Conservation (phyloP, 2,113 vertebrate genomes). For the Paralichthys olivaceus region DNA sequence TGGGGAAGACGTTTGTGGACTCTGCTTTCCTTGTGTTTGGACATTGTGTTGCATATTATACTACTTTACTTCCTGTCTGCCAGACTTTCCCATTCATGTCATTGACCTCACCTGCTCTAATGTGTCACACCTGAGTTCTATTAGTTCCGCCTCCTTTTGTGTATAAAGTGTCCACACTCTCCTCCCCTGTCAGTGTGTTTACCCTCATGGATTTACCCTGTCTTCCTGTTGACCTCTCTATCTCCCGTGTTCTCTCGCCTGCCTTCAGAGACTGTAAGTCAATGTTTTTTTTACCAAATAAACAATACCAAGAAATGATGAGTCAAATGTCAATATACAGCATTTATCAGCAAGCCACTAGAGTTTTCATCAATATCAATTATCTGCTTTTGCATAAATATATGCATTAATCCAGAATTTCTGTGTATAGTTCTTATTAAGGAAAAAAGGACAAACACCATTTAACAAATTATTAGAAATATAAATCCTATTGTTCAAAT, state of each 20-base stretch:
- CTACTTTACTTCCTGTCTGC: background rate
- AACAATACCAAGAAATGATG: background rate
- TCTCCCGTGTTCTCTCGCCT: background rate
- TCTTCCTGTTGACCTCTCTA: background rate
- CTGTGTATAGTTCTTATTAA: background rate
- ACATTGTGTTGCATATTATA: background rate
- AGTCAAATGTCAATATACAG: background rate
- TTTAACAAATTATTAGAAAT: no score
- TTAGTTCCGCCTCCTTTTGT: background rate
- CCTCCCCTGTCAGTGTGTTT: background rate
- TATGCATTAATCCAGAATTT: background rate
- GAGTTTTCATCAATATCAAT: background rate
- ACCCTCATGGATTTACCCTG: background rate
- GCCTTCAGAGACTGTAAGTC: background rate
- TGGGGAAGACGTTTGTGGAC: no score
- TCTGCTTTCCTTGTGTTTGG: no score
- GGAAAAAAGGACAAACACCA: background rate
- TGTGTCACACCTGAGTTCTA: background rate
- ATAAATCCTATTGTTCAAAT: background rate
- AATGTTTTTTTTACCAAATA: background rate
- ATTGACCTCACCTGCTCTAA: background rate
- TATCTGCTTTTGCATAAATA: background rate
- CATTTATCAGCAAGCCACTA: background rate
- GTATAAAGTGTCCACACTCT: background rate
- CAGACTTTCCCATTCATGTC: background rate